These are phyloP conservation scores for Proisotoma minuta DNA, from an alignment of 2,888 invertebrate genomes.

Conservation along the genomic window DNA sequence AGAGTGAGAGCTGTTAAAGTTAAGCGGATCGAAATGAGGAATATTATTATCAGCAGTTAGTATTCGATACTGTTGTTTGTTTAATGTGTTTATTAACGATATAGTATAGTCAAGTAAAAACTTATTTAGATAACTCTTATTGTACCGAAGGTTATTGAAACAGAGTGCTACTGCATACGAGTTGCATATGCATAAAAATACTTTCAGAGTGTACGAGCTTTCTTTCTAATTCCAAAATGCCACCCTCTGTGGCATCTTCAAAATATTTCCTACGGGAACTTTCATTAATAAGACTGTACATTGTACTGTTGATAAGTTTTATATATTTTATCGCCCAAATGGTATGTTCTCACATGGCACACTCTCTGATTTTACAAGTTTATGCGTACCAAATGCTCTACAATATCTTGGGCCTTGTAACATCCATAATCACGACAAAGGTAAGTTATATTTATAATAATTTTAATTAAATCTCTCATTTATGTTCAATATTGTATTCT, in stretches of 20 bases:
- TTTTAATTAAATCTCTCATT: neutral
- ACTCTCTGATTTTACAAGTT: slow-evolving; percentile 83
- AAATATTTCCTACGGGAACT: slow-evolving; percentile 37
- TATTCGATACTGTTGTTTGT: too few species aligned
- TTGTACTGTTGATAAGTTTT: slow-evolving; percentile 67
- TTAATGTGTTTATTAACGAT: too few species aligned
- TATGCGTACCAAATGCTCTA: slow-evolving; percentile 93
- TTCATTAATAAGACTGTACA: slow-evolving; percentile 52
- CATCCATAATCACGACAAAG: slow-evolving; percentile 74
- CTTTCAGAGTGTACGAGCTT: too few species aligned
- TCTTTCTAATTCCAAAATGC: neutral
- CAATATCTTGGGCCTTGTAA: slow-evolving; percentile 78
- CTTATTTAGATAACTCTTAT: too few species aligned
- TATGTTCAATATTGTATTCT: slow-evolving; percentile 14
- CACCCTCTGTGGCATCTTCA: slow-evolving; percentile 5
- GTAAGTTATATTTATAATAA: slow-evolving; percentile 55
- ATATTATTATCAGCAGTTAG: too few species aligned
- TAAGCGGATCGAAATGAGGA: too few species aligned
- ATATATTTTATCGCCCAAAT: slow-evolving; percentile 77
- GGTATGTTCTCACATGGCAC: slow-evolving; percentile 79
- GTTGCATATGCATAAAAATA: too few species aligned
- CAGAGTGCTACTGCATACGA: too few species aligned
- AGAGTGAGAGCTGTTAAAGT: too few species aligned
- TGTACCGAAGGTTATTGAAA: too few species aligned
- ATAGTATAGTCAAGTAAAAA: too few species aligned